Evolutionary conservation across 2,888 invertebrate species (phyloP).

Genomic region (Nysson spinosus): DNA sequence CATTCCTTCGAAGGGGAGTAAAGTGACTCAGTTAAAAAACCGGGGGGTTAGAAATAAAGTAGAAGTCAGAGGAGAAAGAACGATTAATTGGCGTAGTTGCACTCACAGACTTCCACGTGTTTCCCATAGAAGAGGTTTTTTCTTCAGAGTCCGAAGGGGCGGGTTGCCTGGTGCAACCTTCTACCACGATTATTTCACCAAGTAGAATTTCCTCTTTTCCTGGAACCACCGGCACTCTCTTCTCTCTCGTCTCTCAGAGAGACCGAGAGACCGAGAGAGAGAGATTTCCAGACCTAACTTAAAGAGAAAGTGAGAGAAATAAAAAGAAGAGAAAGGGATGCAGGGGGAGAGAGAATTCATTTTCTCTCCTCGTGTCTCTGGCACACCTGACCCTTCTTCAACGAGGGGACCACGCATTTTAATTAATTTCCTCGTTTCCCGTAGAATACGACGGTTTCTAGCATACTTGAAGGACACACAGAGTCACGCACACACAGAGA

Average conservation of each 20-base stretch:
- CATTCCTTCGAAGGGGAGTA: too few species aligned
- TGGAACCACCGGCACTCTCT: not conserved
- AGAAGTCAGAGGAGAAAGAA: conserved; percentile 8
- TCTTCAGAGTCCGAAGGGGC: too few species aligned
- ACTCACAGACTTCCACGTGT: conserved; percentile 9
- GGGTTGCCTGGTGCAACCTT: not conserved
- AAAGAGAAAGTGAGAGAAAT: too few species aligned
- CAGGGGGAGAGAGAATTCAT: too few species aligned
- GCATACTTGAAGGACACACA: conserved; percentile 10
- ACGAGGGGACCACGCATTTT: conserved; percentile 37
- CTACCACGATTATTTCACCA: conserved; percentile 32
- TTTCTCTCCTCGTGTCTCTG: not conserved
- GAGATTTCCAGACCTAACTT: too few species aligned
- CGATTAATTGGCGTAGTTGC: conserved; percentile 20
- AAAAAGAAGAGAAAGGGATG: too few species aligned
- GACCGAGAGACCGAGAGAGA: too few species aligned
- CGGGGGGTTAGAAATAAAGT: not conserved
- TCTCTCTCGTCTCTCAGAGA: not conserved
- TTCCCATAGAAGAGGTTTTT: conserved; percentile 19
- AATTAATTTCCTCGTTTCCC: conserved; percentile 52
- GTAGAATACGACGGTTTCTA: conserved; percentile 21
- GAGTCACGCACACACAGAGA: too few species aligned
- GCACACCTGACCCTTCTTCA: too few species aligned
- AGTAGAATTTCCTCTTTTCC: not conserved
- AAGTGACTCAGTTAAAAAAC: too few species aligned